Conservation (phyloP, 2,797 vertebrate species). For the Petrocephalus sullivani region DNA sequence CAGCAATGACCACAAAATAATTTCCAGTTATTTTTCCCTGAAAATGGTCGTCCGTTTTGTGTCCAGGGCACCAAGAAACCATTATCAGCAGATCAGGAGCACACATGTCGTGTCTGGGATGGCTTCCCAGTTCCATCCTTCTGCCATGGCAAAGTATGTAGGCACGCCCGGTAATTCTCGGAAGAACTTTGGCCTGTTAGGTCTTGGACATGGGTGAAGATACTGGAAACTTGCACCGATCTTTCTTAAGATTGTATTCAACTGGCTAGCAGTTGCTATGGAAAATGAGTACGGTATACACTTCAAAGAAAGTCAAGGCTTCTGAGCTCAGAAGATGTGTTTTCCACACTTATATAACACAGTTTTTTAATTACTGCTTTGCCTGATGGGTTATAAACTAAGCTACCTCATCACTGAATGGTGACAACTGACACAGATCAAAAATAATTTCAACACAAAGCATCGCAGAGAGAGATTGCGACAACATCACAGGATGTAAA, state of each 20-base stretch:
- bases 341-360: background rate
- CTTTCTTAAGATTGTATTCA: background rate
- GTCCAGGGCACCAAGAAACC: background rate
- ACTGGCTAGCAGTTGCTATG: background rate
- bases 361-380: background rate
- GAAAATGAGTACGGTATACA: background rate
- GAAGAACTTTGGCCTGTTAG: background rate
- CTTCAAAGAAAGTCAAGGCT: background rate
- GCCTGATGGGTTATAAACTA: background rate
- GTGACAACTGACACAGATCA: background rate
- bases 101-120: too few species aligned
- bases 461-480: background rate
- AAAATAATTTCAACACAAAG: background rate
- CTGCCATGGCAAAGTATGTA: background rate
- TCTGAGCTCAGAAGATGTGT: background rate
- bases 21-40: background rate
- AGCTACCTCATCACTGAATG: background rate
- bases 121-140: background rate
- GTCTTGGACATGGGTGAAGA: background rate
- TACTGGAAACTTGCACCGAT: background rate
- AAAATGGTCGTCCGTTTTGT: background rate
- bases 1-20: background rate
- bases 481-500: background rate
- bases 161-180: background rate
- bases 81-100: background rate